Percentiles rank a stretch among this genome's conserved stretches.
phyloP scores from a whole-genome alignment of 2,797 vertebrate genomes.

The Picus viridis region DNA sequence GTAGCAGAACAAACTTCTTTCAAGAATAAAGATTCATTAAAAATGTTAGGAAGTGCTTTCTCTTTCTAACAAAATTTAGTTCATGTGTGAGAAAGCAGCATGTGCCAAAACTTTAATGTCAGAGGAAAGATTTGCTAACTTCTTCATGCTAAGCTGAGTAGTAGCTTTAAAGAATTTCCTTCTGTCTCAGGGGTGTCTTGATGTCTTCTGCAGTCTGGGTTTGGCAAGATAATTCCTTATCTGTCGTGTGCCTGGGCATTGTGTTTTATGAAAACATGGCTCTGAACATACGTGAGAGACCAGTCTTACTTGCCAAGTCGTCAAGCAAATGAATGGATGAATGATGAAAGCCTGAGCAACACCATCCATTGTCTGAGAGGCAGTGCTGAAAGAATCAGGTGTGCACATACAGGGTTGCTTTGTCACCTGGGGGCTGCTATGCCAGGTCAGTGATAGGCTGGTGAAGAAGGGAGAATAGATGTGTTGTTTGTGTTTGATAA shows the following conservation, averaged over 20 bases:
- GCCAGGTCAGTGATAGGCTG: not conserved
- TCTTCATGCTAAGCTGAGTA: not conserved
- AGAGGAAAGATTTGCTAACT: not conserved
- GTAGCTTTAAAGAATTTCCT: not conserved
- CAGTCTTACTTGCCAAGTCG: not conserved
- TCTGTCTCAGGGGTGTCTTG: not conserved
- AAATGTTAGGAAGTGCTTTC: not conserved
- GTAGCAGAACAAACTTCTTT: not conserved
- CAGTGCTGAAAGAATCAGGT: not conserved
- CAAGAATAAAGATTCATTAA: not conserved
- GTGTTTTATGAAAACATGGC: not conserved
- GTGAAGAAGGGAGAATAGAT: not conserved
- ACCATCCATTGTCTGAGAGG: not conserved
- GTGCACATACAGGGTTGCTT: not conserved
- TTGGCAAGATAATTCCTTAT: not conserved
- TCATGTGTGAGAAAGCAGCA: not conserved
- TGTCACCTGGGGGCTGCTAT: not conserved
- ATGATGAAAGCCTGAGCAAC: not conserved
- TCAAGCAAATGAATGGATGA: not conserved
- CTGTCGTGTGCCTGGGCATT: fast-evolving
- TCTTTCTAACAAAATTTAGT: not conserved
- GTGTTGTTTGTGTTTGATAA: not conserved
- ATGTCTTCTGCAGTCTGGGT: not conserved
- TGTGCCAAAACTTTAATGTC: not conserved
- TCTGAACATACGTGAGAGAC: not conserved